Percentiles rank a stretch among this genome's conserved stretches.
phyloP scores from a whole-genome alignment of 1,140 invertebrate species.

The Gerris buenoi region DNA sequence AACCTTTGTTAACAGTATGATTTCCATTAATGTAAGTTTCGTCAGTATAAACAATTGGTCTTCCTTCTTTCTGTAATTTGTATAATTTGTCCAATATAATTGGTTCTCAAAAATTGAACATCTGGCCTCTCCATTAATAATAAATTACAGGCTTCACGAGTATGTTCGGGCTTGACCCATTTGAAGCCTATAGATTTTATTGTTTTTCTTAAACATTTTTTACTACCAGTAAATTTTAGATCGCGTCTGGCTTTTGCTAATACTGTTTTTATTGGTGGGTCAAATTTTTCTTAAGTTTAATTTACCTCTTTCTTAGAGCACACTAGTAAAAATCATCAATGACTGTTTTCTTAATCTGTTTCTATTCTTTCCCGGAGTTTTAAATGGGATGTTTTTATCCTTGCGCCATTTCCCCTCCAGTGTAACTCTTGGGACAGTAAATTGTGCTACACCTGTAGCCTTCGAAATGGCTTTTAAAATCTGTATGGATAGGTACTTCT shows the following conservation, averaged over 20 bases:
- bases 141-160: too few species aligned
- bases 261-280: neutral
- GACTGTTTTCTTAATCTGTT: neutral
- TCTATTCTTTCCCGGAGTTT: neutral
- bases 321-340: neutral
- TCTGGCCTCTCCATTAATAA: slow-evolving; percentile 10
- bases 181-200: slow-evolving; percentile 8
- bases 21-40: slow-evolving; percentile 6
- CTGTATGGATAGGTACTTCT: too few species aligned
- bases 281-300: neutral
- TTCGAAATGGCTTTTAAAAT: neutral
- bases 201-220: slow-evolving; percentile 11
- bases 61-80: slow-evolving; percentile 2
- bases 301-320: neutral
- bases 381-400: neutral
- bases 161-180: slow-evolving; percentile 9
- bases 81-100: slow-evolving; percentile 9
- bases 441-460: neutral
- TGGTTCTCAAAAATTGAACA: slow-evolving; percentile 7
- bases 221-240: neutral
- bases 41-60: slow-evolving; percentile 12
- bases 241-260: neutral
- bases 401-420: neutral
- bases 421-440: neutral
- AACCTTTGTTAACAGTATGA: slow-evolving; percentile 3